phyloP scores from a whole-genome alignment of 2,888 invertebrate species.

The Ophion ventricosus region DNA sequence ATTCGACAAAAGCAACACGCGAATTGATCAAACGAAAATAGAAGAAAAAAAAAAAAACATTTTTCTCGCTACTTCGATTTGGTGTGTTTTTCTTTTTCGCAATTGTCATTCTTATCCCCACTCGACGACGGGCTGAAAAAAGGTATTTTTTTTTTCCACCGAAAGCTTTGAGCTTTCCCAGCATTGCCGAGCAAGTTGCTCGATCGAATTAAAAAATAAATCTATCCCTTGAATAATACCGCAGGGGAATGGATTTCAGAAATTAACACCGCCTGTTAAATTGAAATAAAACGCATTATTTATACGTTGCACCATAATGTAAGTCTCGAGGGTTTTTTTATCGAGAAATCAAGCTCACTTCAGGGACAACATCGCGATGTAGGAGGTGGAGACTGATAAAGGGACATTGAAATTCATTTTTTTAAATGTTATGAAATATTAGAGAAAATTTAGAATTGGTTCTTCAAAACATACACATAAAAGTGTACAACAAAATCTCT shows the following conservation, averaged over 20 bases:
- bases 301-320: neutral
- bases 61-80: neutral
- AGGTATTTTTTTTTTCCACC: neutral
- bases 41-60: neutral
- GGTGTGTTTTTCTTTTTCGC: neutral
- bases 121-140: neutral
- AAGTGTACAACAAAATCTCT: neutral
- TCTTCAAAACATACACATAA: neutral
- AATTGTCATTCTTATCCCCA: neutral
- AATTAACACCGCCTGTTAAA: conserved; percentile 8
- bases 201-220: conserved; percentile 3
- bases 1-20: neutral
- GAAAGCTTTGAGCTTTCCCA: neutral
- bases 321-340: neutral
- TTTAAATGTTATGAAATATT: too few species aligned
- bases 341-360: neutral
- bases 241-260: conserved; percentile 9
- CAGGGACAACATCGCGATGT: too few species aligned
- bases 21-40: neutral
- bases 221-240: neutral
- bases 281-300: neutral
- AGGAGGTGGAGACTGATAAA: neutral
- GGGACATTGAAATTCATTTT: neutral
- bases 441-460: neutral
- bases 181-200: neutral